Evolutionary conservation across 2,113 vertebrate species (phyloP), one percentile per base, ranked within the genome.

Genomic region (Perca schrenkii): DNA sequence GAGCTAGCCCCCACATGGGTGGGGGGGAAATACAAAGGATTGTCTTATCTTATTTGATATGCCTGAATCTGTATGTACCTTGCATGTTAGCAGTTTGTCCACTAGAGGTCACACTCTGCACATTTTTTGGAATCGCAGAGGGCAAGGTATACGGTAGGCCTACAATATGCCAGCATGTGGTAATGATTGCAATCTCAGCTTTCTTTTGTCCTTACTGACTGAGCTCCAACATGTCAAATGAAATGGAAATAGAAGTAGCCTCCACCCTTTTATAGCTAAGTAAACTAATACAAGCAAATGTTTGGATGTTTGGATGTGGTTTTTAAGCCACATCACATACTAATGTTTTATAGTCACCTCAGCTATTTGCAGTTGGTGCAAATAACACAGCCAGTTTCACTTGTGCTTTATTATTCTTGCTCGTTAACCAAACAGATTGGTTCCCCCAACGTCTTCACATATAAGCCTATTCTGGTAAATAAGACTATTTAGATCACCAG

Each of bases 31-130:
- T 11, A 43, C 40, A 11, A 43, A 43, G 40, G 40, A 11, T 43
- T 43, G 11, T 43, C 10, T 43, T 0, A 43, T 43, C 10, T 43
- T 11, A 11, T 11, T 43, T 43, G 0, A 43, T 11, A 43, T 43
- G 40, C 10, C 40, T 43, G 40, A 43, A 3, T 43, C 40, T 43
- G 40, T 43, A 10, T 43, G 40, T 11, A 43, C 40, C 40, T 11
- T 82, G 58, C 19, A 58, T 28, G 1, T 70, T 3, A 16, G n/a
- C 46, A 61, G 15, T 84, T 80, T 80, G 25, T 76, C 84, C 88
- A 87, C 40, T 31, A 86, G 88, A 76, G 74, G 86, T 60, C 88
- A 21, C 11, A 5, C 65, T 80, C 40, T 49, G 25, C 60, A 54
- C 1, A 57, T n/a, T 46, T 36, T 43, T 53, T 49, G n/a, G 0